Evolutionary conservation across 2,888 invertebrate species (phyloP).

Genomic region (Euplagia quadripunctaria): DNA sequence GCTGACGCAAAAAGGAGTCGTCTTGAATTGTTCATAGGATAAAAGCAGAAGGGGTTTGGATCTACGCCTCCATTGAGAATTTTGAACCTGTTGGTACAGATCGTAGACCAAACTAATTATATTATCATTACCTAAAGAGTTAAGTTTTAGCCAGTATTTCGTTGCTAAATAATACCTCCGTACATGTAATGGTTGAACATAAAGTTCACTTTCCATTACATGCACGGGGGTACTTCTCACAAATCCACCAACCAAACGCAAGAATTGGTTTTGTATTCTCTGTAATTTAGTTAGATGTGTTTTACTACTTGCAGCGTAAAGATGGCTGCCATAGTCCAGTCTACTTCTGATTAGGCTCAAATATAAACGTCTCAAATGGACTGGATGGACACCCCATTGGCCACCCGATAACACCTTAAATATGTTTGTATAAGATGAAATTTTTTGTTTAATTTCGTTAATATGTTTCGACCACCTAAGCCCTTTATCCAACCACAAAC

Average conservation of each 20-base stretch:
- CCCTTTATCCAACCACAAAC: slow-evolving; percentile 33
- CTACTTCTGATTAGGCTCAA: slow-evolving; percentile 23
- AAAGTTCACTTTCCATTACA: no score
- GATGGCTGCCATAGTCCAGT: slow-evolving; percentile 14
- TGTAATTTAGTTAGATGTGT: slow-evolving; percentile 15
- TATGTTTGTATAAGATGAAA: slow-evolving; percentile 21
- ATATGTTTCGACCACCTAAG: slow-evolving; percentile 33
- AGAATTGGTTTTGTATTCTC: slow-evolving; percentile 18
- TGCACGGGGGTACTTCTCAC: no score
- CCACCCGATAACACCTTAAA: slow-evolving; percentile 26
- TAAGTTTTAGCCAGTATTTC: no score
- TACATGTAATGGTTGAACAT: no score
- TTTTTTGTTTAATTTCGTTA: slow-evolving; percentile 24
- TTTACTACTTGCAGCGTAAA: slow-evolving; percentile 9
- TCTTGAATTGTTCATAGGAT: no score
- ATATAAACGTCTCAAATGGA: slow-evolving; percentile 23
- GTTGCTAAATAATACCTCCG: no score
- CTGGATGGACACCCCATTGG: slow-evolving; percentile 30
- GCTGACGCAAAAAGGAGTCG: no score
- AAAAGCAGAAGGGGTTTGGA: no score
- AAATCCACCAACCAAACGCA: slow-evolving; percentile 11
- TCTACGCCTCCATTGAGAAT: no score
- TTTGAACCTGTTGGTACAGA: no score
- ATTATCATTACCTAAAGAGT: no score
- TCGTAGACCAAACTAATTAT: no score